Conservation (phyloP, 1,140 invertebrate species). For the Sitophilus oryzae region DNA sequence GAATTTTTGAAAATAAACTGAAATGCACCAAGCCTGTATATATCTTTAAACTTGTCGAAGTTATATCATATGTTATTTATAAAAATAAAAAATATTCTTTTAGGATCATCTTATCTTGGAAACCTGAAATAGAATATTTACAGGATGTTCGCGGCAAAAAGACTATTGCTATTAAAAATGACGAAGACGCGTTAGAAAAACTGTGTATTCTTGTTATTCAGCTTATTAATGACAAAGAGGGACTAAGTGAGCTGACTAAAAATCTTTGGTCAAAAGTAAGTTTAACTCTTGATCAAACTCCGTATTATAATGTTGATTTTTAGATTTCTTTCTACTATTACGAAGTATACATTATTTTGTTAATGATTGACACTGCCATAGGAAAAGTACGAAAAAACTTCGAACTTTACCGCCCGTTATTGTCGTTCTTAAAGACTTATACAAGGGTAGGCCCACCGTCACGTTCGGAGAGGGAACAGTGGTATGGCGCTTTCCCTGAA, state of each 20-base stretch:
- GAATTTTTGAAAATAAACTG: no score
- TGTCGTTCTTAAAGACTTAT: conserved; percentile 35
- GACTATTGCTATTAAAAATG: conserved; percentile 22
- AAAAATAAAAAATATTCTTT: no score
- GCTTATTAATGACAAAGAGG: conserved; percentile 20
- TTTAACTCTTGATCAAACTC: neutral
- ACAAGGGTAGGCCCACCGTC: conserved; percentile 25
- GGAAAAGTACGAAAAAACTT: neutral
- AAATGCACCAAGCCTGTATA: no score
- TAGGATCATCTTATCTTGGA: conserved; percentile 31
- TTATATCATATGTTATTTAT: no score
- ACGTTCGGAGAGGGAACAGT: conserved; percentile 33
- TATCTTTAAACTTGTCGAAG: no score
- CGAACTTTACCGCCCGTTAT: conserved; percentile 7
- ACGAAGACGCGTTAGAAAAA: conserved; percentile 18
- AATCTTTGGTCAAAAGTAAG: conserved; percentile 22
- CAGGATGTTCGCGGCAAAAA: conserved; percentile 17
- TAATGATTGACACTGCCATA: conserved; percentile 3
- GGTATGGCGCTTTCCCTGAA: conserved; percentile 31
- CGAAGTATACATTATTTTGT: conserved; percentile 32
- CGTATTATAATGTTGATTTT: conserved; percentile 12
- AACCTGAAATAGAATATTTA: conserved; percentile 30
- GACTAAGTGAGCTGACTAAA: conserved; percentile 2
- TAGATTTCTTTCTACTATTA: conserved; percentile 39
- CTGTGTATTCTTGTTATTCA: conserved; percentile 26